Base-by-base conservation (phyloP, 1,140 invertebrate genomes). In the Platyscapa corneri region DNA sequence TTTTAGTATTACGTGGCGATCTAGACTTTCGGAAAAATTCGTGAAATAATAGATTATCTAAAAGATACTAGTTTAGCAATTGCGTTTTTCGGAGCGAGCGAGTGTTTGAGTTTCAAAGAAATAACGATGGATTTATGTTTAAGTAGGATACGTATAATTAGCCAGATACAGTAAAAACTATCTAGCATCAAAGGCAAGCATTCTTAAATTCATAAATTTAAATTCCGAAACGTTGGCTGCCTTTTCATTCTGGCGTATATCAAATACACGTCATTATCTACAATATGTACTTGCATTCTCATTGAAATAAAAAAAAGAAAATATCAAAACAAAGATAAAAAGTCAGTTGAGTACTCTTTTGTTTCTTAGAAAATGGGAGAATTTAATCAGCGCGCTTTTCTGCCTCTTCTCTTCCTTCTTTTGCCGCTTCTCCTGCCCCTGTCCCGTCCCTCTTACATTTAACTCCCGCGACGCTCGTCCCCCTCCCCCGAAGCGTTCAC, bases 311-410 rank as follows among this genome's bases (percentile, higher is more conserved):
- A 37, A 23, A 20, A 32, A 37, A 70, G 5, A 70, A 70, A 70
- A 70, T 70, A 70, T 70, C 16, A 37, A 37, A 70, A 70, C 67
- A 70, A 70, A 67, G 64, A 67, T 67, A 67, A 37, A 70, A 70
- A 70, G 16, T 70, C 14, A 70, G 18, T 70, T 8, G 0, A 70
- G 60, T 23, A 56, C 12, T 80, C 78, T 80, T 65, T 80, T 80
- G 78, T 80, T 80, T 80, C 37, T 42, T 12, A 64, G 74, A 77
- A 77, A 83, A 60, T 60, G 20, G 32, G 56, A 65, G 74, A 83
- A 83, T 83, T 83, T 77, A 83, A 83, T 83, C 82, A 77, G 82
- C 34, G 75, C 46, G 64, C 64, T 74, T 60, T 46, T 86, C 56
- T 84, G 32, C 34, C 46, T 67, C 49, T 72, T 64, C 30, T 67